Conservation (phyloP, 2,113 vertebrate species). For the Eleginops maclovinus region DNA sequence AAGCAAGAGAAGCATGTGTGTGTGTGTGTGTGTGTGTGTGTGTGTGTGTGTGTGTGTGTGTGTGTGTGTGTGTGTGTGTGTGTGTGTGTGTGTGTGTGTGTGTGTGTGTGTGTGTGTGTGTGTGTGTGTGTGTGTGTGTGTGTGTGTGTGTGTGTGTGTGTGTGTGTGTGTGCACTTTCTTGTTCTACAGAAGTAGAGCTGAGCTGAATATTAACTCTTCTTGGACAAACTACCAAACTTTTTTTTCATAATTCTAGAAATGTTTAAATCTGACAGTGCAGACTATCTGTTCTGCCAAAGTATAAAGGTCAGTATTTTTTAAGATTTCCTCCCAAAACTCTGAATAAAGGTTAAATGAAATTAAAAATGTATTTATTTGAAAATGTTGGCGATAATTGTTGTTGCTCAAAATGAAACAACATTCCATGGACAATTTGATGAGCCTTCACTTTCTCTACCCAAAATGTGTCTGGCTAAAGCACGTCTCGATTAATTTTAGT, state of each 20-base stretch:
- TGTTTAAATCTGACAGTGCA: not conserved
- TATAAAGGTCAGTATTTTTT: constrained; percentile 13
- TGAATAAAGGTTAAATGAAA: not conserved
- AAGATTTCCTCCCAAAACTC: not conserved
- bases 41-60: not conserved
- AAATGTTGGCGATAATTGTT: constrained; percentile 19
- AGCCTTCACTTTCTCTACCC: not conserved
- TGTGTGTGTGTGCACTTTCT: not conserved
- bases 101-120: not conserved
- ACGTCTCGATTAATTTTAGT: not conserved
- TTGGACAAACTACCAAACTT: not conserved
- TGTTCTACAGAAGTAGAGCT: not conserved
- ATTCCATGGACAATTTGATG: not conserved
- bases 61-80: not conserved
- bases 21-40: not conserved
- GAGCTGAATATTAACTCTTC: constrained; percentile 10
- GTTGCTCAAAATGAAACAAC: constrained; percentile 17
- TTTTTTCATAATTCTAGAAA: not conserved
- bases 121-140: not conserved
- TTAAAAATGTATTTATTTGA: constrained; percentile 6
- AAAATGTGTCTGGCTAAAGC: not conserved
- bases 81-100: not conserved
- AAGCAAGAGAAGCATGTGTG: constrained; percentile 5
- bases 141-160: not conserved
- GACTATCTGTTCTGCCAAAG: not conserved